These are phyloP conservation scores for Glareola pratincola DNA, from an alignment of 2,113 vertebrate species.

Conservation along the genomic window DNA sequence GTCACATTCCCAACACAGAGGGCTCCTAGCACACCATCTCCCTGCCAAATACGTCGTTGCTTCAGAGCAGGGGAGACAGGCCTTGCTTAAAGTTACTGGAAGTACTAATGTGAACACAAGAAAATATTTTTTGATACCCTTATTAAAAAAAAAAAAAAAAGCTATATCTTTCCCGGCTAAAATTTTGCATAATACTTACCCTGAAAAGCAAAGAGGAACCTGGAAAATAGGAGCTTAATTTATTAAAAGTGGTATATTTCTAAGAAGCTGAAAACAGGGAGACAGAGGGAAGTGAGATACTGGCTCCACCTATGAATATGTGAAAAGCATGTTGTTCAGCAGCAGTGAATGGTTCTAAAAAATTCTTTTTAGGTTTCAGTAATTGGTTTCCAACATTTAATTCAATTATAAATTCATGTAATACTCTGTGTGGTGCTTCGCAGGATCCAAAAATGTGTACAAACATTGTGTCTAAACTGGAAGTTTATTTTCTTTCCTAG, in stretches of 20 bases:
- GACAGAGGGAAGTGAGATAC: background rate
- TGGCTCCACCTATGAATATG: background rate
- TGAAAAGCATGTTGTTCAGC: background rate
- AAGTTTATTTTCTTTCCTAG: background rate
- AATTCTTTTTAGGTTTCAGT: background rate
- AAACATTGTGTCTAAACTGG: background rate
- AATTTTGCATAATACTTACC: background rate
- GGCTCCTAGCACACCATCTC: background rate
- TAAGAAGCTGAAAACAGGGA: background rate
- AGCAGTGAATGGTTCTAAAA: background rate
- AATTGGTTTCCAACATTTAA: background rate
- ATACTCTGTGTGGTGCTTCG: background rate
- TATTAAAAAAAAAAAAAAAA: background rate
- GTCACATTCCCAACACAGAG: fast-evolving
- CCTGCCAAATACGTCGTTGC: background rate
- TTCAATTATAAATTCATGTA: background rate
- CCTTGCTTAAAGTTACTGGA: background rate
- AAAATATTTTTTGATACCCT: background rate
- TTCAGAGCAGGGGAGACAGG: background rate
- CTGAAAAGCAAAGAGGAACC: background rate
- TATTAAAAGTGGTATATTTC: background rate
- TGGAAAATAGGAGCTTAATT: background rate
- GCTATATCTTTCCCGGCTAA: background rate
- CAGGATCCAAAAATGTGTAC: background rate
- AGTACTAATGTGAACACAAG: fast-evolving